Conservation (phyloP, 2,113 vertebrate species). For the Acrocephalus arundinaceus region DNA sequence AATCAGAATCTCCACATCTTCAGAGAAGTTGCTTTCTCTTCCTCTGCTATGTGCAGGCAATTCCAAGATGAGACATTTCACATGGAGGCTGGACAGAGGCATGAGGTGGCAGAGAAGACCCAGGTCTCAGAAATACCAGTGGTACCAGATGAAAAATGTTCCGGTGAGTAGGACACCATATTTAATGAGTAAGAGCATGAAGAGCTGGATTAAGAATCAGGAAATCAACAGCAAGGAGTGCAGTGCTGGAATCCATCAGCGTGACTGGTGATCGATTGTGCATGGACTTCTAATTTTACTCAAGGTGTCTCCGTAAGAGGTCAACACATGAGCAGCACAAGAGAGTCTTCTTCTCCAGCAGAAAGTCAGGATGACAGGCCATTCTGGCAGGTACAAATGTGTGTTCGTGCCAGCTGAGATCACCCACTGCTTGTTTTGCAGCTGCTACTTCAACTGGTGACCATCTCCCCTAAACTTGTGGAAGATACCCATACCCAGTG, state of each 20-base stretch:
- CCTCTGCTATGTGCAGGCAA: not conserved
- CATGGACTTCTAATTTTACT: not conserved
- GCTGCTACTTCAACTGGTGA: not conserved
- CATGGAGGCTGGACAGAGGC: not conserved
- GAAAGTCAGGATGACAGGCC: not conserved
- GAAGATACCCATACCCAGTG: not conserved
- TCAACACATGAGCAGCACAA: not conserved
- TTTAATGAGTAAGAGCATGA: not conserved
- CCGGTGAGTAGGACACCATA: not conserved
- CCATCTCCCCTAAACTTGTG: not conserved
- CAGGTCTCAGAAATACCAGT: not conserved
- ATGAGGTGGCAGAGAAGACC: not conserved
- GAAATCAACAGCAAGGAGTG: not conserved
- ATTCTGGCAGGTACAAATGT: not conserved
- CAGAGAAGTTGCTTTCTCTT: not conserved
- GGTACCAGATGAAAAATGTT: not conserved
- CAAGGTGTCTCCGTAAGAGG: not conserved
- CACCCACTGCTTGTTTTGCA: not conserved
- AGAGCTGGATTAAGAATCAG: not conserved
- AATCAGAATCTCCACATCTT: not conserved
- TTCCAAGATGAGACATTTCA: not conserved
- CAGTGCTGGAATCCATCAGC: not conserved
- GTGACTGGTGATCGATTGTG: not conserved
- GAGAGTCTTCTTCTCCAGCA: not conserved
- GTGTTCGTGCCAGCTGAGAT: not conserved